Evolutionary conservation across 2,888 invertebrate species (phyloP).

Genomic region (Tetranychus truncatus): DNA sequence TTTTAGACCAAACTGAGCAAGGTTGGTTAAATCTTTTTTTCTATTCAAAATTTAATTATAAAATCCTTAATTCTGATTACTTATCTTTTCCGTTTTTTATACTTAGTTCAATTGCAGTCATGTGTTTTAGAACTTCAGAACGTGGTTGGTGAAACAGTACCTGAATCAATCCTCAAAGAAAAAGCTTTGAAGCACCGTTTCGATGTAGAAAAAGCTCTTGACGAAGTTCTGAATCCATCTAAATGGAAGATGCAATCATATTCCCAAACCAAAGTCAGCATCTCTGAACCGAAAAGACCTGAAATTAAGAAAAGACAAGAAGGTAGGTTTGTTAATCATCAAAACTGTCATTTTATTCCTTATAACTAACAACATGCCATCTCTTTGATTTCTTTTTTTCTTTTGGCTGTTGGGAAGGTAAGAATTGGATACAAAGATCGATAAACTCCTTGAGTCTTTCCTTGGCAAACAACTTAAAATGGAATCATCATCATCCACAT

Average conservation of each 20-base stretch:
- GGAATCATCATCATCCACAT: no score
- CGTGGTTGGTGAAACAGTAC: constrained; percentile 54
- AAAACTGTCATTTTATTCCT: not conserved
- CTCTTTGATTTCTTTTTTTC: not conserved
- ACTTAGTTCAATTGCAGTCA: constrained; percentile 48
- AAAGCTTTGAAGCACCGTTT: constrained; percentile 52
- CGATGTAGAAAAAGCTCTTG: constrained; percentile 51
- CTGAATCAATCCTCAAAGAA: constrained; percentile 52
- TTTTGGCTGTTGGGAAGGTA: constrained; percentile 2
- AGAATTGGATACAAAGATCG: not conserved
- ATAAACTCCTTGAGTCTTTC: no score
- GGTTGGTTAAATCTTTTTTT: constrained; percentile 15
- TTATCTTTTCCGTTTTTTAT: not conserved
- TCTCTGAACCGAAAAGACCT: constrained; percentile 29
- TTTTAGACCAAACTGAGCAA: constrained; percentile 30
- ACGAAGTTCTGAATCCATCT: constrained; percentile 42
- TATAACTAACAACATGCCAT: constrained; percentile 1
- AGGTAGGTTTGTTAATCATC: no score
- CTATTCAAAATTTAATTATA: constrained; percentile 5
- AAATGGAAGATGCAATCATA: not conserved
- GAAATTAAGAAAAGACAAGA: not conserved
- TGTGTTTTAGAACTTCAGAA: constrained; percentile 64
- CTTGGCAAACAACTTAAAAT: no score
- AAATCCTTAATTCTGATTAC: not conserved
- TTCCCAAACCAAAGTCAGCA: no score